Conservation (phyloP, 2,797 vertebrate species). For the Enteromius afrohamiltoni region DNA sequence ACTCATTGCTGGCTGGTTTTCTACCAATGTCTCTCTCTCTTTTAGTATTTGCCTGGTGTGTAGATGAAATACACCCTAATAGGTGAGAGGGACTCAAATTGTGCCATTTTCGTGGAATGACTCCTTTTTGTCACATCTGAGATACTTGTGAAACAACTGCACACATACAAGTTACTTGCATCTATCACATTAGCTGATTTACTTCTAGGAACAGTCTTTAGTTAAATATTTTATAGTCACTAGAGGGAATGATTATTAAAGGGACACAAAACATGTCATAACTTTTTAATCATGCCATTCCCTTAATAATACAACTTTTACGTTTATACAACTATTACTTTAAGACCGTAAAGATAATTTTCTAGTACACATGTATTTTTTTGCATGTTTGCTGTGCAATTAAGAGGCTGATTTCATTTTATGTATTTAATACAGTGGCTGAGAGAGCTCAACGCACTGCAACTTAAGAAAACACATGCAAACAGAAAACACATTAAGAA, state of each 20-base stretch:
- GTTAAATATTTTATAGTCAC: neutral
- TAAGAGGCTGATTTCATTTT: neutral
- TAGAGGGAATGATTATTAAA: neutral
- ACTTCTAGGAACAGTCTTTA: constrained; percentile 12
- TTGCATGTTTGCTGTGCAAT: neutral
- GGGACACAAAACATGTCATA: neutral
- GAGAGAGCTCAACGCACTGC: too few species aligned
- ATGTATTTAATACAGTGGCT: neutral
- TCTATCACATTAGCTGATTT: constrained; percentile 2
- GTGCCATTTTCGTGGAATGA: too few species aligned
- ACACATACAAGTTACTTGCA: neutral
- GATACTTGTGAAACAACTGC: constrained; percentile 5
- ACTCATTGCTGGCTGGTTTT: neutral
- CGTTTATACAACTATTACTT: neutral
- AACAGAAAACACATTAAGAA: too few species aligned
- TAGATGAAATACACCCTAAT: too few species aligned
- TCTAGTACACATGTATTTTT: neutral
- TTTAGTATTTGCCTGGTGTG: constrained; percentile 23
- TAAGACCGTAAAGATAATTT: neutral
- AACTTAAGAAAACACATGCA: too few species aligned
- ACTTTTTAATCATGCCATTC: constrained; percentile 2
- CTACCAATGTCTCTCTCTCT: constrained; percentile 33
- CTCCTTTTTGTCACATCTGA: neutral
- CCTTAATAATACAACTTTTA: neutral
- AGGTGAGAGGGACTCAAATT: too few species aligned